A percentile compares a stretch with the other conserved stretches of the same genome.
Conservation (phyloP, 2,113 vertebrate genomes). For the Neogobius melanostomus region DNA sequence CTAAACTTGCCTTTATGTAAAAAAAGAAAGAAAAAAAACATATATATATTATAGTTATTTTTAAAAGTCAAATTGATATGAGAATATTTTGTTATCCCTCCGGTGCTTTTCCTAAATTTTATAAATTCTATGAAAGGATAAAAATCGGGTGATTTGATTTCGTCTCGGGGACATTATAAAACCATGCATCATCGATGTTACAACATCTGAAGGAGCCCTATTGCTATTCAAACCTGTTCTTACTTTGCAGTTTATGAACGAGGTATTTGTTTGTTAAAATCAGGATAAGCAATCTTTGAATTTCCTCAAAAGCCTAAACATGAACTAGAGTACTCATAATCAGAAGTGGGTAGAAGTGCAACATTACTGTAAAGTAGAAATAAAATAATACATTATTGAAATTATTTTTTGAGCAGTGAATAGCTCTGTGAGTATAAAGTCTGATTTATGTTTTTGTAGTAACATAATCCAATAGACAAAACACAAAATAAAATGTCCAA, state of each 20-base stretch:
- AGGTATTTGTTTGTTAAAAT: background rate
- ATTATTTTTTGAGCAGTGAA: no score
- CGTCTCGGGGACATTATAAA: conserved; percentile 19
- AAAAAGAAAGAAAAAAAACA: conserved; percentile 1
- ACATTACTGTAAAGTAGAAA: no score
- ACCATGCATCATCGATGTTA: conserved; percentile 12
- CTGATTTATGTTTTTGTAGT: no score
- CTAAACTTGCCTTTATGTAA: conserved; percentile 64
- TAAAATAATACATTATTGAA: no score
- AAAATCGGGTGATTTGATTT: background rate
- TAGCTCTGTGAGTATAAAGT: no score
- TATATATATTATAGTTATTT: conserved; percentile 49
- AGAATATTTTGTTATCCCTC: conserved; percentile 50
- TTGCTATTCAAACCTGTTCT: background rate
- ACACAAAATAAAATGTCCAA: no score
- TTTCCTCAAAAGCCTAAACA: no score
- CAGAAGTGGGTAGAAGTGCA: no score
- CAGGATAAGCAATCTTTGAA: no score
- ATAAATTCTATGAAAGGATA: conserved; percentile 11
- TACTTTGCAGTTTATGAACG: background rate
- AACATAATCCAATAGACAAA: no score
- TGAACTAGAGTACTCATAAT: no score
- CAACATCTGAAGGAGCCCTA: background rate
- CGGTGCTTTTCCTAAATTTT: conserved; percentile 31
- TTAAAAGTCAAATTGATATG: conserved; percentile 35